Base-by-base conservation (phyloP, 2,113 vertebrate species). In the Tupaia chinensis region DNA sequence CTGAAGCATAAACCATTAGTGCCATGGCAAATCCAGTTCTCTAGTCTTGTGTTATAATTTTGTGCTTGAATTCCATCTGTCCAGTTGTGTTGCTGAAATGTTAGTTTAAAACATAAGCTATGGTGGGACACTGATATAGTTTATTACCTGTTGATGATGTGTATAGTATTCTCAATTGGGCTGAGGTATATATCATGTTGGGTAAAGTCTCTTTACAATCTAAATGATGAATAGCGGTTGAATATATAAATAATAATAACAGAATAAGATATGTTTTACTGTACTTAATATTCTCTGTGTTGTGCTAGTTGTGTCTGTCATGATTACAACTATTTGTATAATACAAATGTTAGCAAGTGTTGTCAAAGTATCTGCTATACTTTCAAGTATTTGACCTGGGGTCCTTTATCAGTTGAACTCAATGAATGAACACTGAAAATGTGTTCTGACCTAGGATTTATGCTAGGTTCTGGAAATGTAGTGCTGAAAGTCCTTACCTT, bases 321-420 rank as follows among this genome's bases (percentile, higher is more conserved):
- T 87, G 53, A 60, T 53, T 72, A 32, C 44, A 29, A 34, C 56
- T 87, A 1, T 81, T 68, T 88, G 22, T 84, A 15, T 96, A 84
- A 16, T 68, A 89, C 23, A 78, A 79, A 84, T 72, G 72, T 88
- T 73, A 87, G n/a, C n/a, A 94, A 65, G 72, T 70, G 8, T 69
- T 82, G 58, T 16, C 79, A 87, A 19, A 27, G 69, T 85, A 27
- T 32, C 89, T 91, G 32, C 27, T 32, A 56, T 58, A 34, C 58
- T 2, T 66, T 89, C 22, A 27, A 25, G 12, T 79, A 89, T 82
- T 87, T 73, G 32, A 29, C 10, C 17, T 89, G 27, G 17, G 74
- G 4, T 68, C 27, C 17, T 89, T 84, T 85, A 34, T 80, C 9
- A 53, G 1, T 84, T 84, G 79, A 66, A 27, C 8, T 85, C 27